Evolutionary conservation across 2,888 invertebrate species (phyloP).

Genomic region (Melinopterus prodromus): DNA sequence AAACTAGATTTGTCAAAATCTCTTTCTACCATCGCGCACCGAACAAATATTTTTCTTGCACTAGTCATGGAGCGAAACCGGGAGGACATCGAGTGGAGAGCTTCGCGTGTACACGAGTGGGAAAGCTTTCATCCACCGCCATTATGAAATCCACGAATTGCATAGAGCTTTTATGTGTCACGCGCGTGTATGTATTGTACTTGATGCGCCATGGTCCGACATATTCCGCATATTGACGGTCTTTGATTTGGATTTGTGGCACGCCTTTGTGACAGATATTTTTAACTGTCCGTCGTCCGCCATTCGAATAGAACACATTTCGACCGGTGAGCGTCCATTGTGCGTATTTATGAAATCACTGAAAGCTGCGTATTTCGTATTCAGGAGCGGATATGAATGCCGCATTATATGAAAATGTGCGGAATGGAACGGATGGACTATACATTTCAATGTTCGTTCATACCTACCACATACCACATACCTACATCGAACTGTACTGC

Average conservation of each 20-base stretch:
- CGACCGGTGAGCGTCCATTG: not conserved
- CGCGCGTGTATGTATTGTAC: constrained; percentile 4
- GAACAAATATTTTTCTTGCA: not conserved
- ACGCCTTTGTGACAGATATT: constrained; percentile 4
- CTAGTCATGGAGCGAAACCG: not conserved
- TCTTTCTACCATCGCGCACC: not conserved
- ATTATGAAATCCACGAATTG: not conserved
- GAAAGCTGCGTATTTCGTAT: constrained; percentile 4
- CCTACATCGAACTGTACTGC: not conserved
- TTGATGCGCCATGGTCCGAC: not conserved
- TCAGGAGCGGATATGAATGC: not conserved
- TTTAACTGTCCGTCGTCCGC: not conserved
- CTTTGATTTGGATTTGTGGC: not conserved
- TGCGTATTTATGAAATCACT: constrained; percentile 4
- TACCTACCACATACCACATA: too few species aligned
- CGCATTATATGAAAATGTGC: constrained; percentile 4
- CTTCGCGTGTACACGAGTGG: not conserved
- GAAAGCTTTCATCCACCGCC: not conserved
- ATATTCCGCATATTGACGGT: constrained; percentile 4
- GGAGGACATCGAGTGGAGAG: not conserved
- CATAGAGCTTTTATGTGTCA: not conserved
- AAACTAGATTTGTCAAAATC: not conserved
- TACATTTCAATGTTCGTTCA: not conserved
- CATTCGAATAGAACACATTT: not conserved
- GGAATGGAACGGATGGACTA: not conserved